Base-by-base conservation (phyloP, 1,140 invertebrate species). In the Leptonema lineaticorne region DNA sequence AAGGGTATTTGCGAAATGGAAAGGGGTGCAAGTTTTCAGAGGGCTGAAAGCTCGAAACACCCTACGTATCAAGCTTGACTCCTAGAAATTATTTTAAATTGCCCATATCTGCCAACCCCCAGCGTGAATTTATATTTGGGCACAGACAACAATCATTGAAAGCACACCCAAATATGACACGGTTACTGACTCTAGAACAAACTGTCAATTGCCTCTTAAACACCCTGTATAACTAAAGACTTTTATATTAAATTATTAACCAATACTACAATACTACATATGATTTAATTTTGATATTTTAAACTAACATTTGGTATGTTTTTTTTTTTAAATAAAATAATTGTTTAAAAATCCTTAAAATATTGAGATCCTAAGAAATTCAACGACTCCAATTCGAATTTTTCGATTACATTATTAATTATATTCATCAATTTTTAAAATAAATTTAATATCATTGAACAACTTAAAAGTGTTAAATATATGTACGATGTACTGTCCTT, bases 41-140 rank as follows among this genome's bases (percentile, higher is more conserved):
- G 41, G 64, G 37, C 62, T n/a, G 62, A n/a, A n/a, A 56, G 70
- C 46, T 33, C 66, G 62, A 22, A 71, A 69, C 69, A 50, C 70
- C 70, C 56, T 67, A 60, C 69, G 57, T 66, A 66, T 71, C 66
- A 68, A 71, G 65, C 70, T 33, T 63, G 64, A 72, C 63, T 69
- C 70, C 30, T 72, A 68, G 70, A 72, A 72, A 72, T 72, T 72
- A 72, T 72, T 69, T 72, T 72, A 72, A 72, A 72, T 72, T 72
- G 70, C 70, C 70, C 70, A 64, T 69, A 72, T 72, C 70, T 72
- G 67, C 68, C 69, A 69, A 72, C 64, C 68, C 62, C 64, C 60
- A 16, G 68, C 66, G 70, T 53, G 67, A 72, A 69, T 69, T 69
- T 67, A 65, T 63, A 46, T 64, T 64, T 33, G 59, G 62, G n/a